Base-by-base conservation (phyloP, 2,113 vertebrate genomes). In the Dipodomys spectabilis region DNA sequence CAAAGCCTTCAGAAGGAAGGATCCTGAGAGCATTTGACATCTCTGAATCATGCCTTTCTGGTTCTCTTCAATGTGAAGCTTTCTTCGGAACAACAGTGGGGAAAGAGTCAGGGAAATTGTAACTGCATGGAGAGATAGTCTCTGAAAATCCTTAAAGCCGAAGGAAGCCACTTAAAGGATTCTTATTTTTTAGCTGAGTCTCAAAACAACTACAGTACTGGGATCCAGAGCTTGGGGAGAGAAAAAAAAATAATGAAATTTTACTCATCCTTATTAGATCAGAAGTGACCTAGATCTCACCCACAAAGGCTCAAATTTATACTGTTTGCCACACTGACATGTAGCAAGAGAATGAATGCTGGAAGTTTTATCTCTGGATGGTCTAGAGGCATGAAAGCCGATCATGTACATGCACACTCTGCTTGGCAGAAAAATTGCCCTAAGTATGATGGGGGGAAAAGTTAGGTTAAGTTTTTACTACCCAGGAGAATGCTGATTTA, bases 1-100 rank as follows among this genome's bases (percentile, higher is more conserved):
- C 97, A 98, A 98, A 98, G 98, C 95, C 97, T 97, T 98, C 95
- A 96, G 97, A 95, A 96, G 96, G 88, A 97, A 97, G 97, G 97
- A 97, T 97, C 97, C 97, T 97, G 95, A 97, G 97, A 98, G 97
- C 95, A 94, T 92, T 96, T 97, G 97, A 97, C 98, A 93, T 91
- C 95, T 96, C 95, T 98, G 98, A 98, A 98, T 98, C 95, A 96
- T 71, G 95, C 94, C 93, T 97, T 98, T 98, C 96, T 97, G 96
- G 87, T 96, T 98, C 97, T 92, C 84, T 93, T 98, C 97, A 98
- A 97, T 97, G 86, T 96, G 80, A 67, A 84, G 82, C 96, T 97
- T 98, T 98, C 96, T 98, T 96, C 93, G 35, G 90, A 89, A 94
- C 87, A 90, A 93, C 32, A 96, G 44, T 35, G 94, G 82, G 93